Conservation (phyloP, 1,140 invertebrate species). For the Phortica variegata region DNA sequence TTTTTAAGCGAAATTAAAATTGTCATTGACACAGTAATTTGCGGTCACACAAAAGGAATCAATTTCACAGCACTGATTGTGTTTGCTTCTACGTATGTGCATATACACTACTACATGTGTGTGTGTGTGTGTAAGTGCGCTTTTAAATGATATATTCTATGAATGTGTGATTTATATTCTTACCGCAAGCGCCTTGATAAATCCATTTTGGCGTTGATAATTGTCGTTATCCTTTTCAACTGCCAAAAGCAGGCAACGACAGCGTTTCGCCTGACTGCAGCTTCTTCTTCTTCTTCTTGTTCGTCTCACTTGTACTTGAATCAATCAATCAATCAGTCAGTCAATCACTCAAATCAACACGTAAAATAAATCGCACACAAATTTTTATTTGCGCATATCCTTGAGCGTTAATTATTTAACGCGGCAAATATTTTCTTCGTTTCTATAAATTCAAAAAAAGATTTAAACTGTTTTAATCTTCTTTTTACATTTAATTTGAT, state of each 20-base stretch:
- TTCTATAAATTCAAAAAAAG: too few relatives aligned
- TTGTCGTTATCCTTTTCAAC: background rate
- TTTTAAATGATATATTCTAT: too few relatives aligned
- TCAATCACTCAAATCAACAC: too few relatives aligned
- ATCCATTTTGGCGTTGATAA: constrained; percentile 48
- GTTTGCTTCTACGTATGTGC: constrained; percentile 10
- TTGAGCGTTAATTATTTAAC: constrained; percentile 47
- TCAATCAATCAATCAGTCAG: too few relatives aligned
- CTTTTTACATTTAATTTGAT: too few relatives aligned
- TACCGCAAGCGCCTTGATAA: constrained; percentile 56
- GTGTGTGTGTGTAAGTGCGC: constrained; percentile 13
- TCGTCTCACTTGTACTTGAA: too few relatives aligned
- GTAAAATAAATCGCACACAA: constrained; percentile 11
- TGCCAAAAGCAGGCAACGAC: constrained; percentile 11
- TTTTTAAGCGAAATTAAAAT: constrained; percentile 56
- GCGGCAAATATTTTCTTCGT: too few relatives aligned
- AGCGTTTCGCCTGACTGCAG: constrained; percentile 16
- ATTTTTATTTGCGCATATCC: constrained; percentile 17
- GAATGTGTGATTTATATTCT: constrained; percentile 26
- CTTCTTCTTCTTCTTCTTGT: background rate
- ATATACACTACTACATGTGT: constrained; percentile 33
- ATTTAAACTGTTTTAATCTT: too few relatives aligned
- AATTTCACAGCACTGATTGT: constrained; percentile 34
- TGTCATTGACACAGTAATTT: constrained; percentile 54
- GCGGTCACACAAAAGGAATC: constrained; percentile 49